Conservation (phyloP, 2,113 vertebrate species). For the Axis porcinus region DNA sequence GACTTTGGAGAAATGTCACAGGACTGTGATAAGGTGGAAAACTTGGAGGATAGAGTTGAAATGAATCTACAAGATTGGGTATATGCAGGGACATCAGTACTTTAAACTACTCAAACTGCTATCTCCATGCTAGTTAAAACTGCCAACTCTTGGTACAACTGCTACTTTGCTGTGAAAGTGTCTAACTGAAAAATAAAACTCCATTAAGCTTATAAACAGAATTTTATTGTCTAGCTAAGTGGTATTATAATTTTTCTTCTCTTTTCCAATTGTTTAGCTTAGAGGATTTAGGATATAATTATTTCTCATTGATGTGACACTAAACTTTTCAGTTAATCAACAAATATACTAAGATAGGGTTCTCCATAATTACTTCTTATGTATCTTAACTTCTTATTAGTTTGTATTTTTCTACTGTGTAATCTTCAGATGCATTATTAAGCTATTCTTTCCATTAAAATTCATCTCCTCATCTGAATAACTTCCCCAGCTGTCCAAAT, state of each 20-base stretch:
- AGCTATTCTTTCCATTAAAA: slow-evolving; percentile 42
- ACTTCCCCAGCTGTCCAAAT: slow-evolving; percentile 55
- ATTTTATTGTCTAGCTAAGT: slow-evolving; percentile 29
- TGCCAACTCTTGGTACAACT: neutral
- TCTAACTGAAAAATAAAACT: slow-evolving; percentile 33
- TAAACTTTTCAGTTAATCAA: slow-evolving; percentile 22
- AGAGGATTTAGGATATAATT: neutral
- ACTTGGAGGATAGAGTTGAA: neutral
- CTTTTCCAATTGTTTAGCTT: slow-evolving; percentile 4
- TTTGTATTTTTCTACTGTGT: neutral
- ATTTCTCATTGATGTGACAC: neutral
- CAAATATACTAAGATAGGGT: neutral
- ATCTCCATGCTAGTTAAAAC: neutral
- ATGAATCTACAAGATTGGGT: neutral
- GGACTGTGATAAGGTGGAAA: neutral
- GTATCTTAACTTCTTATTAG: slow-evolving; percentile 36
- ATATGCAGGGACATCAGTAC: neutral
- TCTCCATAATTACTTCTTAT: slow-evolving; percentile 38
- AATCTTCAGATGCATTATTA: slow-evolving; percentile 24
- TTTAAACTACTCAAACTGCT: neutral
- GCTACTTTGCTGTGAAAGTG: neutral
- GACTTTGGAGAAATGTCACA: neutral
- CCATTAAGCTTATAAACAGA: neutral
- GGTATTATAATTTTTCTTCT: neutral
- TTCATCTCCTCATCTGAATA: slow-evolving; percentile 44